Conservation (phyloP, 2,797 vertebrate genomes). For the Cephalopachus bancanus region DNA sequence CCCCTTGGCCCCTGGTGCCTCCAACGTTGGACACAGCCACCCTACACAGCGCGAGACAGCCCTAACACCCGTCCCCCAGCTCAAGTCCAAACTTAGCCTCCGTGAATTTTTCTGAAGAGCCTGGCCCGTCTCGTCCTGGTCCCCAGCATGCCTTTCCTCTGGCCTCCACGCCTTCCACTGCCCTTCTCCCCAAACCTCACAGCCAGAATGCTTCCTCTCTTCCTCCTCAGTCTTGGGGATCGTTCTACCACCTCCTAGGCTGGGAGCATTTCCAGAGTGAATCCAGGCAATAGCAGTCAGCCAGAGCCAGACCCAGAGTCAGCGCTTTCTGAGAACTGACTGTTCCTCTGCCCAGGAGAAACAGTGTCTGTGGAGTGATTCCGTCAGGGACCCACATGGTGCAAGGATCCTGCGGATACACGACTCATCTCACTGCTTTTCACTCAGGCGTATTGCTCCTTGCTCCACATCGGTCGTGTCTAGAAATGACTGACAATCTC, state of each 20-base stretch:
- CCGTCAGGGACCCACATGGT: neutral
- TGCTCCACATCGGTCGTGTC: neutral
- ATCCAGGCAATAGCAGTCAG: neutral
- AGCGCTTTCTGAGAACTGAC: neutral
- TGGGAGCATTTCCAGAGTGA: neutral
- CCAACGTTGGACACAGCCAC: neutral
- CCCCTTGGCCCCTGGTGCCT: neutral
- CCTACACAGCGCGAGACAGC: neutral
- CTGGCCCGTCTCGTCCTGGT: no score
- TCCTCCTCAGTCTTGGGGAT: neutral
- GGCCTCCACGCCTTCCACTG: rapidly evolving
- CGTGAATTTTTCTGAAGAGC: neutral
- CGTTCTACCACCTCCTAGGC: neutral
- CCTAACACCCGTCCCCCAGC: neutral
- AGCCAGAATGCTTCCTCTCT: no score
- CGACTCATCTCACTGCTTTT: neutral
- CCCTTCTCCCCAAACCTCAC: rapidly evolving
- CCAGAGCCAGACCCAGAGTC: neutral
- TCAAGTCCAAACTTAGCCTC: neutral
- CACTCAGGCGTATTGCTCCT: neutral
- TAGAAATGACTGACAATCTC: neutral
- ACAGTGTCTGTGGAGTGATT: neutral
- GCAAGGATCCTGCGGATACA: no score
- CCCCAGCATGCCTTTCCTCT: neutral
- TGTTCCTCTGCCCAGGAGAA: no score